Evolutionary conservation across 2,888 invertebrate genomes (phyloP).

Genomic region (Gortyna flavago): DNA sequence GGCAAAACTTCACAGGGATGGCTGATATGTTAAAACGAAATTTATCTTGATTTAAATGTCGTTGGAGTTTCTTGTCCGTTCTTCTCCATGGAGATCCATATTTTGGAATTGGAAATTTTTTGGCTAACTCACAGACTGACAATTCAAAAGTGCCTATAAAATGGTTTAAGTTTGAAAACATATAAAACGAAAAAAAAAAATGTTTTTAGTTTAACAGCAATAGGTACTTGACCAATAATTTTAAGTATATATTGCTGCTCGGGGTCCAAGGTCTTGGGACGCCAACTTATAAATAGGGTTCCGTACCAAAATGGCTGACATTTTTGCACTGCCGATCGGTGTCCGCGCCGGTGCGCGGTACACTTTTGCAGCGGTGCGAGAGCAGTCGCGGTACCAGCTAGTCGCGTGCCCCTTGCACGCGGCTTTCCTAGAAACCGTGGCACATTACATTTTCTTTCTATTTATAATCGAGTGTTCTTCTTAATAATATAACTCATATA

Average conservation of each 20-base stretch:
- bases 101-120: not conserved
- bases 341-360: conserved; percentile 29
- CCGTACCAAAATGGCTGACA: not conserved
- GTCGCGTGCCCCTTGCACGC: not conserved
- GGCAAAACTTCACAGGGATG: no score
- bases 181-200: no score
- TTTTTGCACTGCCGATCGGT: not conserved
- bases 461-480: not conserved
- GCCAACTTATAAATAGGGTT: no score
- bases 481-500: not conserved
- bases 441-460: not conserved
- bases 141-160: no score
- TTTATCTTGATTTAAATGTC: not conserved
- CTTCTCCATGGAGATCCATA: not conserved
- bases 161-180: no score
- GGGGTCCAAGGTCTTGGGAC: no score
- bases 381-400: conserved; percentile 15
- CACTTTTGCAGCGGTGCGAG: conserved; percentile 53
- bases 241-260: not conserved
- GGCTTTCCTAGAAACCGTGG: conserved; percentile 6
- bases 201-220: no score
- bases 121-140: not conserved
- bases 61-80: not conserved
- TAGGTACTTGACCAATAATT: no score
- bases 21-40: no score